These are phyloP conservation scores for Portunus trituberculatus DNA, from an alignment of 1,140 invertebrate genomes.

Conservation along the genomic window DNA sequence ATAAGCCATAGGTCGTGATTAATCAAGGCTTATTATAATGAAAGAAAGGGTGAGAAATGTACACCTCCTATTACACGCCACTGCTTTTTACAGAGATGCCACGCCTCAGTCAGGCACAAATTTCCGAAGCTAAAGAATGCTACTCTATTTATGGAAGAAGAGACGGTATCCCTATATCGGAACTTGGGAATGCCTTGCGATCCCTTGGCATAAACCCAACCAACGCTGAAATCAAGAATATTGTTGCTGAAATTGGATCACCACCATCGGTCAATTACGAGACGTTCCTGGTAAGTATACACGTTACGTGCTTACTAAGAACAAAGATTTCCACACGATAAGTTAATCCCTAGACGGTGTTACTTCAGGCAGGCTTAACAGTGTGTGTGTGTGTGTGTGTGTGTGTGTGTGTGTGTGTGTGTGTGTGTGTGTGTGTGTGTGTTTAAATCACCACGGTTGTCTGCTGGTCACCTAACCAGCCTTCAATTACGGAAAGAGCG, in stretches of 20 bases:
- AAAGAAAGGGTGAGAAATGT: too few relatives aligned
- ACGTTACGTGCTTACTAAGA: too few relatives aligned
- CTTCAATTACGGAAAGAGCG: background rate
- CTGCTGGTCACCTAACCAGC: background rate
- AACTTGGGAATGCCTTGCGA: constrained; percentile 50
- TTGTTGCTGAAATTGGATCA: constrained; percentile 44
- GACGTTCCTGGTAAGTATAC: constrained; percentile 51
- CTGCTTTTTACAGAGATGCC: constrained; percentile 40
- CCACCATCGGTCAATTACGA: constrained; percentile 24
- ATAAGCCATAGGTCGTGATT: too few relatives aligned
- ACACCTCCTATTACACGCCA: background rate
- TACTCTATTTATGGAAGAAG: constrained; percentile 48
- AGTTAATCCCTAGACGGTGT: too few relatives aligned
- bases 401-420: background rate
- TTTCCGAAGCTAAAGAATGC: constrained; percentile 61
- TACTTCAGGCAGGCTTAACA: too few relatives aligned
- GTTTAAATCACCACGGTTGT: background rate
- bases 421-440: constrained; percentile 11
- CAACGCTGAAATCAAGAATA: constrained; percentile 45
- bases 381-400: too few relatives aligned
- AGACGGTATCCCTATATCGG: constrained; percentile 36
- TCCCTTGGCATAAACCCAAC: constrained; percentile 62
- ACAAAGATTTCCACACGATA: too few relatives aligned
- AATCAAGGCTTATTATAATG: too few relatives aligned
- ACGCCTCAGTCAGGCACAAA: background rate